Conservation (phyloP, 2,113 vertebrate species). For the Pteropus alecto region DNA sequence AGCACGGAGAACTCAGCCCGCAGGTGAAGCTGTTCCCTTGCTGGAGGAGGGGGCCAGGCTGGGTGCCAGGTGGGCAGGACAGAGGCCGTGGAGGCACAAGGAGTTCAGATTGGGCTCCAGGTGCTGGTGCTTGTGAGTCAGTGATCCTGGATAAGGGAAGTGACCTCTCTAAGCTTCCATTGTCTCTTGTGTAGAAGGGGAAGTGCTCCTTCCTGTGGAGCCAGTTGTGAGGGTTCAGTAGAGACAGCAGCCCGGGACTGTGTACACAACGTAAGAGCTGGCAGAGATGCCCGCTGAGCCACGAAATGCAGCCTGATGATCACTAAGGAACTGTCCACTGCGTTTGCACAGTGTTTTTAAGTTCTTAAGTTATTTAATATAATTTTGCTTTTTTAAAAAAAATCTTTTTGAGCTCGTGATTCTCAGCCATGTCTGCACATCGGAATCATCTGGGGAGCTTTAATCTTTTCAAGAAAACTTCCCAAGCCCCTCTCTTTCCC, state of each 20-base stretch:
- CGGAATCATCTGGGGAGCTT: not conserved
- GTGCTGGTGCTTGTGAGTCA: not conserved
- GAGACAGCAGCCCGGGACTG: not conserved
- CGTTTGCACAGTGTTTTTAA: not conserved
- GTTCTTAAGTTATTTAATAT: not conserved
- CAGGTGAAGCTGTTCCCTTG: not conserved
- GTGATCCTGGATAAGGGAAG: fast-evolving
- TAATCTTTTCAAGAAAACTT: not conserved
- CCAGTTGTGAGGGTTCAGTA: not conserved
- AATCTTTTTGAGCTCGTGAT: not conserved
- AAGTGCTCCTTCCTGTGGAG: not conserved
- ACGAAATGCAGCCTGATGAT: not conserved
- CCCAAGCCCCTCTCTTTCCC: not conserved
- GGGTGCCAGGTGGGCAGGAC: not conserved
- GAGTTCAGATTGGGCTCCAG: not conserved
- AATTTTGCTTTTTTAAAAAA: not conserved
- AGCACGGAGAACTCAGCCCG: not conserved
- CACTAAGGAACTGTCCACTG: not conserved
- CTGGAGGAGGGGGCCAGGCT: fast-evolving
- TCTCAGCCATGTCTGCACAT: not conserved
- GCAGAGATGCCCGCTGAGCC: not conserved
- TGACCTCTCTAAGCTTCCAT: not conserved
- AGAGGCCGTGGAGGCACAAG: not conserved
- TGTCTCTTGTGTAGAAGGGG: not conserved
- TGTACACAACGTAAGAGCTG: no score